phyloP scores from a whole-genome alignment of 2,888 invertebrate species.

The Drosophila seclusa region DNA sequence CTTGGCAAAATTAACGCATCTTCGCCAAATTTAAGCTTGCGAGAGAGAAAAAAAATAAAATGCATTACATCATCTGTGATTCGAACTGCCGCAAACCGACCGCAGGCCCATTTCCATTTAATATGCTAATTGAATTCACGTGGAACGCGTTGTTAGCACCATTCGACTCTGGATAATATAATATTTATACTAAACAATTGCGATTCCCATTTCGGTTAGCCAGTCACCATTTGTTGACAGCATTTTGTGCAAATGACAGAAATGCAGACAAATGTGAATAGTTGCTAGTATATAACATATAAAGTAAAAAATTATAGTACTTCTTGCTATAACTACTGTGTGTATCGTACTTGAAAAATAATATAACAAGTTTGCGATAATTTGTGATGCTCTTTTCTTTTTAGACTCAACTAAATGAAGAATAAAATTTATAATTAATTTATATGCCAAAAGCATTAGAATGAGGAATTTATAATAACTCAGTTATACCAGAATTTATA shows the following conservation, averaged over 20 bases:
- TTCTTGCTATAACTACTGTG: not conserved
- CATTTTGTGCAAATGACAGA: conserved; percentile 6
- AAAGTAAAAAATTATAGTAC: not conserved
- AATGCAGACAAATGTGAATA: not conserved
- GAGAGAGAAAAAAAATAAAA: conserved; percentile 33
- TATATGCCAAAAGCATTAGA: not conserved
- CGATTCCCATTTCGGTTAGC: conserved; percentile 10
- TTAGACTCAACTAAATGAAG: not conserved
- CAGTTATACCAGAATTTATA: not conserved
- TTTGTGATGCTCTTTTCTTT: not conserved
- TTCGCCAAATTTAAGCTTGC: conserved; percentile 65
- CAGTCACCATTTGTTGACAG: conserved; percentile 9
- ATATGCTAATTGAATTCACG: conserved; percentile 79
- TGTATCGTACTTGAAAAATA: not conserved
- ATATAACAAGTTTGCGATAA: not conserved
- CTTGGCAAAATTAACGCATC: conserved; percentile 71
- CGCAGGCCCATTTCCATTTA: conserved; percentile 25
- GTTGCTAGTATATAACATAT: not conserved
- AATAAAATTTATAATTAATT: not conserved
- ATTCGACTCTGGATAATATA: conserved; percentile 36
- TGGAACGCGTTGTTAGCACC: conserved; percentile 61
- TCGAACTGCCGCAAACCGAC: not conserved
- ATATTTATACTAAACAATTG: conserved; percentile 24
- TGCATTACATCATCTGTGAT: conserved; percentile 64
- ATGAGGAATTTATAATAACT: not conserved